Evolutionary conservation across 2,797 vertebrate species (phyloP).

Genomic region (Sparus aurata): DNA sequence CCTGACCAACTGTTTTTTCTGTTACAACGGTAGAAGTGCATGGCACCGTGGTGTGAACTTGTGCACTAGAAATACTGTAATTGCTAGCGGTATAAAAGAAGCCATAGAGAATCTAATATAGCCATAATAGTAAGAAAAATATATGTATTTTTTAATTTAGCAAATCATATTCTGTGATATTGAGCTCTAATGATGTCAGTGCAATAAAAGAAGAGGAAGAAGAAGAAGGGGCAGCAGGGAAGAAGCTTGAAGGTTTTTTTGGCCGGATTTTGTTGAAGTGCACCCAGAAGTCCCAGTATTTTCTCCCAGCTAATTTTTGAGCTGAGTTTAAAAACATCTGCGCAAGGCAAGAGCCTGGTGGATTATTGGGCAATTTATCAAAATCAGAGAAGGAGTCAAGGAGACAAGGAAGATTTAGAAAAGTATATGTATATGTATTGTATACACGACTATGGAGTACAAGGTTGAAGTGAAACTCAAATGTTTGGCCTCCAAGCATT

Average conservation of each 20-base stretch:
- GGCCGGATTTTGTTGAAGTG: background rate
- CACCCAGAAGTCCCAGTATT: background rate
- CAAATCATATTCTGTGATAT: constrained; percentile 56
- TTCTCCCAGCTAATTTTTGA: background rate
- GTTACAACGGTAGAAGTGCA: constrained; percentile 56
- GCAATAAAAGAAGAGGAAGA: constrained; percentile 50
- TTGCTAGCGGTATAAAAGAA: constrained; percentile 62
- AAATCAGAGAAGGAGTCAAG: background rate
- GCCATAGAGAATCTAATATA: constrained; percentile 74
- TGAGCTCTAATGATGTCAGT: constrained; percentile 59
- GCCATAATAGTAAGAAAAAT: constrained; percentile 71
- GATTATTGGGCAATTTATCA: background rate
- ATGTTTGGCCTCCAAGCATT: background rate
- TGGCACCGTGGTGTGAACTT: constrained; percentile 67
- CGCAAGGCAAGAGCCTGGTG: background rate
- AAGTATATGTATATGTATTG: background rate
- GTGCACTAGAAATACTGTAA: constrained; percentile 67
- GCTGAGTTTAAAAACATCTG: background rate
- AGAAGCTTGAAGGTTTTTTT: background rate
- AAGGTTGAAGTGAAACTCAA: background rate
- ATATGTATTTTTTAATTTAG: constrained; percentile 68
- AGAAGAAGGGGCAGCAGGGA: constrained; percentile 6
- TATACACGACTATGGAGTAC: background rate
- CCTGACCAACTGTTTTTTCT: constrained; percentile 23
- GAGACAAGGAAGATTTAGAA: background rate